phyloP scores from a whole-genome alignment of 2,888 invertebrate genomes.

The Macropis europaea region DNA sequence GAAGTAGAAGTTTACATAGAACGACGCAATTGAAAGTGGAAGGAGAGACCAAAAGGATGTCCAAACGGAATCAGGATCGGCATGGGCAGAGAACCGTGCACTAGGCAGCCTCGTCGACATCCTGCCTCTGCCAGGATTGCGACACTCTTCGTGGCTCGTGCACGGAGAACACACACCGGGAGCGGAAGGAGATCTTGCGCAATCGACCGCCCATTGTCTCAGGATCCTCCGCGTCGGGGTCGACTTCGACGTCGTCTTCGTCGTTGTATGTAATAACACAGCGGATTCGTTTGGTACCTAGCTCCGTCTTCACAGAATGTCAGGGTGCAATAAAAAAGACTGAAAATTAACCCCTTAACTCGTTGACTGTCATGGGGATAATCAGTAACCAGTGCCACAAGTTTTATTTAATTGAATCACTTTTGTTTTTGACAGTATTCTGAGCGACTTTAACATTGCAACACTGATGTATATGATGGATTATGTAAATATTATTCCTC shows the following conservation, averaged over 20 bases:
- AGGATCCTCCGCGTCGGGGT: constrained; percentile 65
- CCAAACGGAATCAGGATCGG: constrained; percentile 70
- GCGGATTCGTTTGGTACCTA: constrained; percentile 28
- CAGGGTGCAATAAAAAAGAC: too few species aligned
- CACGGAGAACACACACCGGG: constrained; percentile 59
- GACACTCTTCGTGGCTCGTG: constrained; percentile 69
- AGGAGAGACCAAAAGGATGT: constrained; percentile 48
- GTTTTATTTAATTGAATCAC: too few species aligned
- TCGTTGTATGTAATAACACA: constrained; percentile 33
- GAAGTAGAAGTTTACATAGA: constrained; percentile 40
- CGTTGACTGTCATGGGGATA: too few species aligned
- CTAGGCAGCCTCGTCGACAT: constrained; percentile 78
- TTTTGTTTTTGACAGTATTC: too few species aligned
- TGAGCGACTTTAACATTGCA: too few species aligned
- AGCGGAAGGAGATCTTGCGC: constrained; percentile 75
- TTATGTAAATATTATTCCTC: too few species aligned
- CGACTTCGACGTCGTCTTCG: constrained; percentile 59
- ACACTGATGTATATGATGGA: too few species aligned
- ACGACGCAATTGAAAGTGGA: constrained; percentile 43
- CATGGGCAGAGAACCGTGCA: constrained; percentile 71
- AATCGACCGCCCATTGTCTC: constrained; percentile 75
- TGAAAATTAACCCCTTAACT: too few species aligned
- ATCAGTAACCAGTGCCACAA: too few species aligned
- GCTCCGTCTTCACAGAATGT: constrained; percentile 23
- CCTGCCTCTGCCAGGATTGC: constrained; percentile 74